Conservation (phyloP, 2,113 vertebrate genomes). For the Crocuta crocuta region DNA sequence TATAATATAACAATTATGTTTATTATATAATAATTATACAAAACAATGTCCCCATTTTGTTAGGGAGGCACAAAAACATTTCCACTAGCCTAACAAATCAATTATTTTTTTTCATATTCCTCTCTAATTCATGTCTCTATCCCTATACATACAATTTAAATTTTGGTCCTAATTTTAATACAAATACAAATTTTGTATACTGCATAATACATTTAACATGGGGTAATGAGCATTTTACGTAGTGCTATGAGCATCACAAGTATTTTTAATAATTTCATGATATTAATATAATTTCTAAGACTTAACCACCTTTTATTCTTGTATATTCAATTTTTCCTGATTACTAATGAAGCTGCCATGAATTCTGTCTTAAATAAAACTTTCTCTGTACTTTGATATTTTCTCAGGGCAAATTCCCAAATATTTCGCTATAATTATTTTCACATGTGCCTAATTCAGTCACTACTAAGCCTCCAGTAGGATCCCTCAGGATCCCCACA, state of each 20-base stretch:
- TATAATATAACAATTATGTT: neutral
- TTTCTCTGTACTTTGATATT: slow-evolving; percentile 22
- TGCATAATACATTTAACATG: neutral
- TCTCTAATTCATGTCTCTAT: neutral
- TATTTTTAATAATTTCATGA: neutral
- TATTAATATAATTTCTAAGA: neutral
- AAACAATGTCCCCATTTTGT: neutral
- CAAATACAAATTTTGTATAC: neutral
- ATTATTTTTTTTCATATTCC: neutral
- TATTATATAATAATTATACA: neutral
- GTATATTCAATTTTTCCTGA: neutral
- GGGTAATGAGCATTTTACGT: slow-evolving; percentile 13
- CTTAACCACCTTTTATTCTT: neutral
- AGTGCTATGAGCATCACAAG: neutral
- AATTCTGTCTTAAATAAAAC: slow-evolving; percentile 10
- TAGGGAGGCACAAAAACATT: neutral
- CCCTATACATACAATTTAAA: neutral
- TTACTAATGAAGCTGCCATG: neutral
- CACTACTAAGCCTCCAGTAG: neutral
- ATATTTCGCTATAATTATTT: neutral
- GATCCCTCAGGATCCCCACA: neutral
- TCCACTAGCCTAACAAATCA: neutral
- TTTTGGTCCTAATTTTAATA: slow-evolving; percentile 25
- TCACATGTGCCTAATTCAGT: neutral
- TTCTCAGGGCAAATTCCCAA: neutral